A percentile compares a stretch with the other conserved stretches of the same genome.
Conservation (phyloP, 2,888 invertebrate genomes). For the Anodontia alba region DNA sequence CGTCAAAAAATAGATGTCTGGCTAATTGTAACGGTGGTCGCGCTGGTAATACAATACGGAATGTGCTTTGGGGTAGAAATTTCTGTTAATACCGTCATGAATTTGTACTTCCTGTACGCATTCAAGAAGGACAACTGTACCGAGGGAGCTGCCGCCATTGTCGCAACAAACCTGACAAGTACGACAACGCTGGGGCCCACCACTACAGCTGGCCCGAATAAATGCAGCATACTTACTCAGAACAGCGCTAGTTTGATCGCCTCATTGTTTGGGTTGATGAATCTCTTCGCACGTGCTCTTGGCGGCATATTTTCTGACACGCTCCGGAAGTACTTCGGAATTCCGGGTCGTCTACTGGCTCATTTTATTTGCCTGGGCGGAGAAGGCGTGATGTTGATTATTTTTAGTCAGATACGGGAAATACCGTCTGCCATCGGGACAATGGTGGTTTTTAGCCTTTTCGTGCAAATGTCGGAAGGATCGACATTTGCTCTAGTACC, state of each 20-base stretch:
- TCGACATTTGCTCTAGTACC: conserved; percentile 34
- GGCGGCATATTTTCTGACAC: conserved; percentile 28
- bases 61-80: conserved; percentile 30
- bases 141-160: neutral
- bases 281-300: conserved; percentile 20
- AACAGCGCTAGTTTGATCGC: conserved; percentile 29
- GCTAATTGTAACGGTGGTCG: conserved; percentile 14
- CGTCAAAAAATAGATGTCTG: neutral
- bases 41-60: conserved; percentile 16
- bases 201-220: neutral
- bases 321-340: conserved; percentile 4
- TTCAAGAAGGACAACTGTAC: conserved; percentile 21
- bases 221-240: conserved; percentile 21
- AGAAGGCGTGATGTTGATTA: conserved; percentile 45
- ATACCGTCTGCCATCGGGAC: conserved; percentile 27
- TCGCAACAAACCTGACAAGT: neutral
- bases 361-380: conserved; percentile 40
- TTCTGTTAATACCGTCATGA: conserved; percentile 32
- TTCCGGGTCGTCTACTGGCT: conserved; percentile 44
- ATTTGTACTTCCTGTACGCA: conserved; percentile 24
- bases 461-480: conserved; percentile 51
- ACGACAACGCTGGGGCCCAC: neutral
- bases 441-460: conserved; percentile 40
- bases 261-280: conserved; percentile 29
- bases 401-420: conserved; percentile 42